Percentiles rank a stretch among this genome's conserved stretches.
Conservation (phyloP, 2,888 invertebrate genomes). For the Operophtera brumata region DNA sequence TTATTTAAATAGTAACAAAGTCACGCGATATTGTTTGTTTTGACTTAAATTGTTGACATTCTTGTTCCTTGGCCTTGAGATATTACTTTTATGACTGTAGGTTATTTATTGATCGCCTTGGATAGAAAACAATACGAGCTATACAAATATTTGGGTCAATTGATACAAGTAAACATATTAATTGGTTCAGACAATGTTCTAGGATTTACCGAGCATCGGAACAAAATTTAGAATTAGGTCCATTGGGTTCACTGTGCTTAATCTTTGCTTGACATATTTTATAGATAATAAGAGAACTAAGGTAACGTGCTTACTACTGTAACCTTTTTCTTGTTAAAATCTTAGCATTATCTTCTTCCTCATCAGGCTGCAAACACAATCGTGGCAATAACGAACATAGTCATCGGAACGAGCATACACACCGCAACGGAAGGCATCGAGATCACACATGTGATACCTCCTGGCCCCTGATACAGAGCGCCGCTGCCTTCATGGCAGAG, state of each 20-base stretch:
- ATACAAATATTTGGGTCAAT: too few relatives aligned
- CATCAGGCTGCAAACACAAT: conserved; percentile 69
- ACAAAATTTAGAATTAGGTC: too few relatives aligned
- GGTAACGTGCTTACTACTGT: too few relatives aligned
- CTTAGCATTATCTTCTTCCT: not conserved
- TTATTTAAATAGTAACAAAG: not conserved
- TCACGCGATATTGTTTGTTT: not conserved
- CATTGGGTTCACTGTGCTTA: too few relatives aligned
- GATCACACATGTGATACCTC: conserved; percentile 92
- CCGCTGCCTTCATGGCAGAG: conserved; percentile 91
- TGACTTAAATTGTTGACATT: not conserved
- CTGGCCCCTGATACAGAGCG: conserved; percentile 93
- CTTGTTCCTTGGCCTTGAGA: not conserved
- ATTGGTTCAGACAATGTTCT: too few relatives aligned
- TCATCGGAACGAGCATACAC: conserved; percentile 74
- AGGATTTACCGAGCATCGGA: too few relatives aligned
- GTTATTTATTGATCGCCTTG: not conserved
- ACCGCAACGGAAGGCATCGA: conserved; percentile 73
- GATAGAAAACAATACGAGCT: not conserved
- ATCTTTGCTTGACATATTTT: too few relatives aligned
- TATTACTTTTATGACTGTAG: not conserved
- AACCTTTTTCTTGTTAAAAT: too few relatives aligned
- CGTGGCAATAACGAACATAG: conserved; percentile 76
- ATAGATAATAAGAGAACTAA: too few relatives aligned
- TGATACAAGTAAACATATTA: too few relatives aligned